Evolutionary conservation across 2,888 invertebrate genomes (phyloP), one percentile per base, ranked within the genome.

Genomic region (Sinohyriopsis cumingii): DNA sequence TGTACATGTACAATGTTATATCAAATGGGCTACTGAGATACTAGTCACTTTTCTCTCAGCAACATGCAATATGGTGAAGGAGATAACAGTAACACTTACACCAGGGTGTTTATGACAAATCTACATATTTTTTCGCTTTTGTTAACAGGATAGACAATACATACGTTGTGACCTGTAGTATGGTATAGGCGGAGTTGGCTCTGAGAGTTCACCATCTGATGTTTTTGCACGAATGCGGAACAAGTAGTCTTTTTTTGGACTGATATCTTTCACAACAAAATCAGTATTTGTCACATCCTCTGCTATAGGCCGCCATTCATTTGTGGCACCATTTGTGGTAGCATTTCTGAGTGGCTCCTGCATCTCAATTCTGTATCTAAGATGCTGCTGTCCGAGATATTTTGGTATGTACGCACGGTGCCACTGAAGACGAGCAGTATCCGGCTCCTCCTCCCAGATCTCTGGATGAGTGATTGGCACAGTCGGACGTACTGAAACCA

Each of bases 161-260:
- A 76, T 67, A 86, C 86, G 63, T 65, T 78, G 72, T 45, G 81
- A 72, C 62, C 82, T 81, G 72, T 83, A 84, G 75, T 82, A 84
- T 18, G 85, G 82, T 54, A 86, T 76, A 12, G 94, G 95, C 1
- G 98, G 97, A 67, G 97, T 97, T 0, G 99, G 98, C 88, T 98
- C 98, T 90, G 96, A 97, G 79, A 98, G 94, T 61, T 98, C 99
- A 89, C 96, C 96, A 65, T 80, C 77, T 54, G 80, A 79, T 91
- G 98, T 97, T 89, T 97, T 97, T 3, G 98, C 98, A 28, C 98
- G 93, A 59, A 99, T 94, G 73, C 99, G 93, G 92, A 98, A 97
- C 90, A 95, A 95, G 91, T 99, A 99, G 91, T 98, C 98, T 81
- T 95, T 93, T 91, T 95, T 95, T 0, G 98, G 97, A 87, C 96